Base-by-base conservation (phyloP, 2,113 vertebrate species). In the Steatornis caripensis region DNA sequence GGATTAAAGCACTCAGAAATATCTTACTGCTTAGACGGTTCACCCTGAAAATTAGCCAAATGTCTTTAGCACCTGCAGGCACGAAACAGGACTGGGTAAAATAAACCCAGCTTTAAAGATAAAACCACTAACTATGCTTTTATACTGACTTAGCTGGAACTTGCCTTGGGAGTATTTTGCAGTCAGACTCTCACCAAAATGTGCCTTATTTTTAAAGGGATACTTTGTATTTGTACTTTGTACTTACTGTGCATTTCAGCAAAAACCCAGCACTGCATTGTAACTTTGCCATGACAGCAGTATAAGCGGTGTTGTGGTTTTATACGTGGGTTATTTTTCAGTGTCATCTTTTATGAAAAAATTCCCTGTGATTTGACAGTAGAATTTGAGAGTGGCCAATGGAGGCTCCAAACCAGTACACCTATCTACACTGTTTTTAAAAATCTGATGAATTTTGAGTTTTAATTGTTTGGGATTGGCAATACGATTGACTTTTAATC, bases 261-360 rank as follows among this genome's bases (percentile, higher is more conserved):
- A 20, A 86, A 91, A 53, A 9, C 26, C 21, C 16, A 80, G 5
- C 45, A 58, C 76, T 79, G 55, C 39, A 32, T 15, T 60, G 22
- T 62, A 64, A 32, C 2, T 5, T 36, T 70, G 48, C 61, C 17
- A 1, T 10, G 29, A 49, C 1, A 10, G 3, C 1, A 7, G 49
- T 17, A 46, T 34, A 48, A 81, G 9, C 2, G 1, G 8, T 39
- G 46, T 1, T 80, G 32, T 24, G 23, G 36, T 89, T 53, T 26
- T 27, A 24, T 62, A 12, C 21, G 8, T 43, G 37, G 12, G 22
- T 32, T 64, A 16, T 29, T 82, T 94, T 91, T 70, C 36, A 84
- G 41, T 0, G 1, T 43, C 32, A 62, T 14, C 30, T 71, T 65
- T 53, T 49, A 72, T 61, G 60, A 2, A 43, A 77, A 81, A 75